Evolutionary conservation across 2,113 vertebrate genomes (phyloP).

Genomic region (Leucopsar rothschildi): DNA sequence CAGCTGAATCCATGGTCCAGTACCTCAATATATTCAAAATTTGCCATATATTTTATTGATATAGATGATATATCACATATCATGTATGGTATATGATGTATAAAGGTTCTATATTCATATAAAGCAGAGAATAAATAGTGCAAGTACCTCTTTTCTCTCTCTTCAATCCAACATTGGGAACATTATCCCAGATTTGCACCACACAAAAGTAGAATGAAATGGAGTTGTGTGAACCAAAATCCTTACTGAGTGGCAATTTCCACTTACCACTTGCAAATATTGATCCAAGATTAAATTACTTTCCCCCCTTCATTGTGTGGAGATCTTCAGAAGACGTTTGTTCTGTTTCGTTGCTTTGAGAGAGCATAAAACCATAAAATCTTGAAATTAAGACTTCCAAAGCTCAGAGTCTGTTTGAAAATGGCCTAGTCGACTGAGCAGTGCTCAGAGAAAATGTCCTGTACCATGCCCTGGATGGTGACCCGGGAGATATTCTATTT

Average conservation of each 20-base stretch:
- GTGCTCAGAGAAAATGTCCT: not conserved
- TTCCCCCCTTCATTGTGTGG: not conserved
- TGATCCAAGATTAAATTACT: not conserved
- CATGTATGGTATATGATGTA: no score
- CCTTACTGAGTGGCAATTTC: not conserved
- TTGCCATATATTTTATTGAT: not conserved
- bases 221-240: not conserved
- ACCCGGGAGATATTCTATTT: not conserved
- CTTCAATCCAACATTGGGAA: not conserved
- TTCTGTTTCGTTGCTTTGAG: not conserved
- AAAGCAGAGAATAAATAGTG: not conserved
- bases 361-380: not conserved
- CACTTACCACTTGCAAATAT: not conserved
- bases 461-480: not conserved
- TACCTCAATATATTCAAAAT: not conserved
- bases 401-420: not conserved
- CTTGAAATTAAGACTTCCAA: not conserved
- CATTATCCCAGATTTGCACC: not conserved
- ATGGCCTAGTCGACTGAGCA: not conserved
- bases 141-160: not conserved
- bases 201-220: not conserved
- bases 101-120: not conserved
- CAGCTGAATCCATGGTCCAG: not conserved
- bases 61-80: not conserved
- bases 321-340: not conserved